These are phyloP conservation scores for Halocynthia roretzi DNA, from an alignment of 23 tunicate genomes.

Conservation along the genomic window DNA sequence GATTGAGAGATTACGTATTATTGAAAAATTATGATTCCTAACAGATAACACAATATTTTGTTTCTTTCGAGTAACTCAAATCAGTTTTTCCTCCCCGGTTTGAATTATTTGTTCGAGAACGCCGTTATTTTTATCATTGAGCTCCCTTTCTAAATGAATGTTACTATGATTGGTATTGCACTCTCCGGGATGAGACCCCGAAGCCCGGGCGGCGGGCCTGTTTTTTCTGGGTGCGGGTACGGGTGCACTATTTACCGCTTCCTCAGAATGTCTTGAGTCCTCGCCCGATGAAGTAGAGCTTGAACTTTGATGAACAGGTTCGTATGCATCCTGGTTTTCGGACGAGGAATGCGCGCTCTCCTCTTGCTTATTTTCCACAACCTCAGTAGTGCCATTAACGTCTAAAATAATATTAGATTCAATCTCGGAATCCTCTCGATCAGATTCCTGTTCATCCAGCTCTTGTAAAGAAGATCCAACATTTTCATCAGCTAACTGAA, in stretches of 20 bases:
- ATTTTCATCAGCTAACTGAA: background rate
- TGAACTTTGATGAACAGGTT: background rate
- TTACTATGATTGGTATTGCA: background rate
- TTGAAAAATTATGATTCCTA: too few relatives aligned
- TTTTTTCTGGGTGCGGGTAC: constrained; percentile 9
- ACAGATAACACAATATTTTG: too few relatives aligned
- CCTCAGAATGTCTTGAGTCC: background rate
- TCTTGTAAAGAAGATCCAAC: background rate
- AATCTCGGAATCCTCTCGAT: too few relatives aligned
- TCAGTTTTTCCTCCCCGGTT: constrained; percentile 1
- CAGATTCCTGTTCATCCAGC: too few relatives aligned
- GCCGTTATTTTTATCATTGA: background rate
- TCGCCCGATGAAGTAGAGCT: background rate
- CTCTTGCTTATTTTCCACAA: background rate
- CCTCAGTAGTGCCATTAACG: too few relatives aligned
- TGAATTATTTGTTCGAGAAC: constrained; percentile 12
- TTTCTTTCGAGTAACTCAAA: background rate
- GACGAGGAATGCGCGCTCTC: background rate
- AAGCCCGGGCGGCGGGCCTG: background rate
- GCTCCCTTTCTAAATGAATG: too few relatives aligned
- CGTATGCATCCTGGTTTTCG: background rate
- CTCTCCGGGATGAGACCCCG: background rate
- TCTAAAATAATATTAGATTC: too few relatives aligned
- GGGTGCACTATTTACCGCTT: background rate
- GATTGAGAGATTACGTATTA: too few relatives aligned